Evolutionary conservation across 1,140 invertebrate genomes (phyloP), one percentile per base, ranked within the genome.

Genomic region (Brachystomella parvula): DNA sequence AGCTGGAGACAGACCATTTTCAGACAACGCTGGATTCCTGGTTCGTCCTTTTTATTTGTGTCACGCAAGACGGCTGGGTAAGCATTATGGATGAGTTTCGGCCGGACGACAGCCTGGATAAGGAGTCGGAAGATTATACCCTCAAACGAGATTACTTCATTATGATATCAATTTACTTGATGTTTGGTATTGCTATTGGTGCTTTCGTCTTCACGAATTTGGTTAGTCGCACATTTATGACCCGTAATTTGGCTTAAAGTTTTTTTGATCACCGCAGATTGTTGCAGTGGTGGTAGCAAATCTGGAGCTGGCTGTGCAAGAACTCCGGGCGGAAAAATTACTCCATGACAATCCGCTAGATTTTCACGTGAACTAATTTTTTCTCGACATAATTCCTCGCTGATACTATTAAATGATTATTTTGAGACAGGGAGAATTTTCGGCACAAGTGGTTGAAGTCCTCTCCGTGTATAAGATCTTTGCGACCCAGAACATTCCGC

Each of bases 191-290:
- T 15, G 67, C 70, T 24, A 56, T 75, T 32, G 74, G 72, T 19
- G 72, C 74, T 29, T 75, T 75, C 47, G 65, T 75, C 6, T 75
- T 75, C 56, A 64, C 74, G n/a, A 75, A 75, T 63, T 65, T 75
- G n/a, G n/a, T n/a, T n/a, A n/a, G n/a, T n/a, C n/a, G n/a, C n/a
- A n/a, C n/a, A n/a, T n/a, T n/a, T n/a, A n/a, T n/a, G n/a, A n/a
- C n/a, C n/a, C n/a, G n/a, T n/a, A n/a, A n/a, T n/a, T n/a, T n/a
- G n/a, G n/a, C n/a, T n/a, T n/a, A n/a, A n/a, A n/a, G n/a, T n/a
- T n/a, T n/a, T n/a, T n/a, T n/a, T n/a, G n/a, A n/a, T n/a, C n/a
- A n/a, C n/a, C n/a, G n/a, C n/a, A n/a, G n/a, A 73, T 74, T 39
- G 74, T 75, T 17, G 74, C 74, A 17, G 71, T 74, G 9, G 71